Evolutionary conservation across 2,888 invertebrate species (phyloP), one percentile per base, ranked within the genome.

Genomic region (Drosophila picticornis): DNA sequence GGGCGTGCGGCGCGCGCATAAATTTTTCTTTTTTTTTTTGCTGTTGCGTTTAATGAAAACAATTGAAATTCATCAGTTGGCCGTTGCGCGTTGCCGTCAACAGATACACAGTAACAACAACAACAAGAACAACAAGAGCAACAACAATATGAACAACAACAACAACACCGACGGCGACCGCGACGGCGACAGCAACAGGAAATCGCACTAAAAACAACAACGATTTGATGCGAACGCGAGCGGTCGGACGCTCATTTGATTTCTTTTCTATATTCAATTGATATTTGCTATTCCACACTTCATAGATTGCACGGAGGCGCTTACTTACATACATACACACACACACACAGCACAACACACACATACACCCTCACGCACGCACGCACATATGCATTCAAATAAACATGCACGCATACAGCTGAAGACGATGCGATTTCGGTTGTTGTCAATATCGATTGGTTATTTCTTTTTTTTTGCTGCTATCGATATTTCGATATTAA

Each of bases 61-160:
- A 77, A 86, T 88, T 86, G 77, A 75, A 81, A 69, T 67, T 83
- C 89, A 88, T 88, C 80, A 82, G 72, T 88, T 76, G 71, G 76
- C 83, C 69, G 75, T 75, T 72, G 78, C 74, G 80, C 81, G 77
- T 70, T 81, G 68, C 81, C 82, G 82, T 73, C 67, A 81, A 75
- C 79, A 78, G 80, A 82, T 84, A 82, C 85, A 80, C 78, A 78
- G 70, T 61, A 66, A 65, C 58, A 77, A 71, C 69, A 80, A 72
- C 52, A 66, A 80, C 59, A 82, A 64, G 46, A 62, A n/a, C 59
- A 57, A 63, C 50, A 59, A 50, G 52, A 53, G 32, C 46, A 36
- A 43, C 51, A 68, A 46, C 38, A 46, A 62, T 57, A 67, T 43
- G 56, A 53, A 69, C 50, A 67, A 48, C 51, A 55, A 62, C 67